These are phyloP conservation scores for Crypturellus undulatus DNA, from an alignment of 2,113 vertebrate genomes.

Conservation along the genomic window DNA sequence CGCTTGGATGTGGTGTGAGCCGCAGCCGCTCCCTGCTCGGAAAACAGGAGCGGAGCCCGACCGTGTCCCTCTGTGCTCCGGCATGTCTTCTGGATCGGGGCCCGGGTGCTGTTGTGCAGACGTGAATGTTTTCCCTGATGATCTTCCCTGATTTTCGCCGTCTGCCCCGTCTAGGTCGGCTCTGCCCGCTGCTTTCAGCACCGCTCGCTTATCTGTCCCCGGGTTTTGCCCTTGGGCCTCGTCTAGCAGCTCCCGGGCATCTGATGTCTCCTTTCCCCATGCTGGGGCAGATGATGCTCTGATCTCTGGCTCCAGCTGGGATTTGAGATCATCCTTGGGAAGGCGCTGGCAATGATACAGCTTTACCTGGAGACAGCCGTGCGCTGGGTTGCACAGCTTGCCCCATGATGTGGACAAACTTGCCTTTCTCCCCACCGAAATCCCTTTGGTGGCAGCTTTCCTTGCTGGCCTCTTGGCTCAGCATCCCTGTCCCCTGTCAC, in stretches of 20 bases:
- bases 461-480: not conserved
- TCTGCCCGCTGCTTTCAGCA: not conserved
- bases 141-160: not conserved
- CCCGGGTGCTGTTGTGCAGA: not conserved
- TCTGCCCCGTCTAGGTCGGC: not conserved
- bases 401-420: fast-evolving
- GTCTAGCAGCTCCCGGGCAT: not conserved
- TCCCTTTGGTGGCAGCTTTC: not conserved
- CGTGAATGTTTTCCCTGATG: not conserved
- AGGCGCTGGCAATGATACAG: not conserved
- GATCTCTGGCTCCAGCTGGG: not conserved
- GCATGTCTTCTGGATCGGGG: not conserved
- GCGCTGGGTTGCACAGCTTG: not conserved
- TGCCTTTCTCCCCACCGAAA: not conserved
- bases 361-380: not conserved
- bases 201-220: not conserved
- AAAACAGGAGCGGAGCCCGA: not conserved
- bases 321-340: not conserved
- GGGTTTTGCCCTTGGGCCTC: not conserved
- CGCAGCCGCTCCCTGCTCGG: not conserved
- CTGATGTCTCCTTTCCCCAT: not conserved
- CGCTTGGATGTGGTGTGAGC: not conserved
- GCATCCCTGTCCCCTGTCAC: not conserved
- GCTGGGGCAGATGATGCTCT: not conserved
- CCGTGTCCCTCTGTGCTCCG: not conserved